phyloP scores from a whole-genome alignment of 2,888 invertebrate species.

The Hemistola chrysoprasaria region DNA sequence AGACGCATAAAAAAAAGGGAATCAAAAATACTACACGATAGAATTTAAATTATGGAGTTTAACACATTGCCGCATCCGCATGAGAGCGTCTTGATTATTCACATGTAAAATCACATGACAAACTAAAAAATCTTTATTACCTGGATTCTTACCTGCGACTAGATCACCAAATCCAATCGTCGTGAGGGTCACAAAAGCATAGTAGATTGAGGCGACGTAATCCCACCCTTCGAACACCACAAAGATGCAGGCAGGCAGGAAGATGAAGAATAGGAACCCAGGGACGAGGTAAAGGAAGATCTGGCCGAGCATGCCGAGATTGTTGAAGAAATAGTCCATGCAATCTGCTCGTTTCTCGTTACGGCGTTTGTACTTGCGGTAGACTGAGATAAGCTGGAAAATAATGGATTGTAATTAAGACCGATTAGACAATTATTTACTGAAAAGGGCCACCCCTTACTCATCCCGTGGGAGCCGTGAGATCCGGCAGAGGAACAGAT shows the following conservation, averaged over 20 bases:
- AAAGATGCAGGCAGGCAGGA: constrained; percentile 92
- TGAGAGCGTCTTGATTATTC: too few species aligned
- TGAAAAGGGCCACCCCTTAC: too few species aligned
- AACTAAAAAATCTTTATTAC: too few species aligned
- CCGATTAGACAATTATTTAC: too few species aligned
- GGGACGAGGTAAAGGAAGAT: constrained; percentile 93
- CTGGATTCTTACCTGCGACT: constrained; percentile 89
- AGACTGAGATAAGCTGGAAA: constrained; percentile 88
- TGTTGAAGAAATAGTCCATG: constrained; percentile 84
- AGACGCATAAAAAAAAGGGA: too few species aligned
- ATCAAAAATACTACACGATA: too few species aligned
- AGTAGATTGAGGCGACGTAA: constrained; percentile 92
- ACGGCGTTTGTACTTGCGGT: constrained; percentile 89
- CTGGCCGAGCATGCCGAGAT: constrained; percentile 89
- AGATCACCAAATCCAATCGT: constrained; percentile 97
- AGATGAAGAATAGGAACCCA: constrained; percentile 92
- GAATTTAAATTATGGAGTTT: too few species aligned
- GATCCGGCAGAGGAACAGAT: too few species aligned
- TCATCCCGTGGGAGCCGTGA: too few species aligned
- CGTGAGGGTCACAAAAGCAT: constrained; percentile 92
- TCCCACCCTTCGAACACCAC: constrained; percentile 93
- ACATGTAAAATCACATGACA: too few species aligned
- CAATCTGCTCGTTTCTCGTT: constrained; percentile 82
- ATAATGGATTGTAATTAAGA: neutral
- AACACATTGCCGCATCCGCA: too few species aligned